phyloP scores from a whole-genome alignment of 2,888 invertebrate genomes.

The Julus scanicus region DNA sequence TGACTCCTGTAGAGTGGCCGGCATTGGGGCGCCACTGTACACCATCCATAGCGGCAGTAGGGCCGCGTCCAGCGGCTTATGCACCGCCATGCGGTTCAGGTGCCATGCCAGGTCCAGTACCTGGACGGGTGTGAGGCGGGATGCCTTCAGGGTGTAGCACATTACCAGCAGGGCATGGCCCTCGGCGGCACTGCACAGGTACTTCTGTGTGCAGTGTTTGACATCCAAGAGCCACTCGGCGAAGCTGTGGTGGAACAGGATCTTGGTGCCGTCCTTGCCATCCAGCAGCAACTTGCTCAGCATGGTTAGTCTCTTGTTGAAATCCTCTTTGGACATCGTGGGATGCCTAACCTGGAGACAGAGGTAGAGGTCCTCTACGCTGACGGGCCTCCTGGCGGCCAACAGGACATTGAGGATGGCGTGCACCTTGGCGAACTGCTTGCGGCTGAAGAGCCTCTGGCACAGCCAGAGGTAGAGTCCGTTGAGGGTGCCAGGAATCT shows the following conservation, averaged over 20 bases:
- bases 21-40: conserved; percentile 72
- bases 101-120: conserved; percentile 70
- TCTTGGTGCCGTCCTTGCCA: conserved; percentile 62
- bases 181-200: conserved; percentile 85
- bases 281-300: conserved; percentile 75
- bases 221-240: conserved; percentile 95
- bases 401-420: conserved; percentile 83
- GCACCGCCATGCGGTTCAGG: conserved; percentile 65
- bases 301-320: conserved; percentile 80
- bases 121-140: conserved; percentile 65
- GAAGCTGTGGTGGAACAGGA: conserved; percentile 93
- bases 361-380: conserved; percentile 82
- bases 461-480: conserved; percentile 95
- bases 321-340: conserved; percentile 81
- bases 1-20: conserved; percentile 59
- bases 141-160: conserved; percentile 73
- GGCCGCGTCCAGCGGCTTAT: conserved; percentile 66
- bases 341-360: conserved; percentile 84
- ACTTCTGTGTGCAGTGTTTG: conserved; percentile 97
- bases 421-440: conserved; percentile 80
- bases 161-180: conserved; percentile 90
- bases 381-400: conserved; percentile 86
- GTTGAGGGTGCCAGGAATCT: conserved; percentile 95
- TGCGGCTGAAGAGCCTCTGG: conserved; percentile 88
- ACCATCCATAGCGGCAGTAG: conserved; percentile 82